Evolutionary conservation across 30 jellyfish, hydroid and myxozoan species (phyloP).

Genomic region (Rhopilema esculentum): DNA sequence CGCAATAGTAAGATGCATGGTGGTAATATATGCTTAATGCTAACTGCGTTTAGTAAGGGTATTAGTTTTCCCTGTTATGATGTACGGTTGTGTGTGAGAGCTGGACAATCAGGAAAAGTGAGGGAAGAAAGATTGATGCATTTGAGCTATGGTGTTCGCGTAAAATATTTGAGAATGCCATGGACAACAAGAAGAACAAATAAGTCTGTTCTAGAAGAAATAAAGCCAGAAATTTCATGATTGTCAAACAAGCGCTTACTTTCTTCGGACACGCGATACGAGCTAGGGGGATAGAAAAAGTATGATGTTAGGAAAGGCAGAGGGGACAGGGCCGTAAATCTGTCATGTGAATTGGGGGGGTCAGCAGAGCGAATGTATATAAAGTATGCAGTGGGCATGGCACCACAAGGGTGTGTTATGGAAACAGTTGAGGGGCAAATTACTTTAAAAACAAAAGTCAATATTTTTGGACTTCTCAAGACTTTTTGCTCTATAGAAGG

Average conservation of each 20-base stretch:
- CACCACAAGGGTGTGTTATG: too few relatives aligned
- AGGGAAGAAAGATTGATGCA: constrained; percentile 4
- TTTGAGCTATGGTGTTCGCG: constrained; percentile 2
- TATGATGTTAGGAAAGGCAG: constrained; percentile 18
- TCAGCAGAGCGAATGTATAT: too few relatives aligned
- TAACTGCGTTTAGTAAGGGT: too few relatives aligned
- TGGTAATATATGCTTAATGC: too few relatives aligned
- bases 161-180: background rate
- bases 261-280: constrained; percentile 17
- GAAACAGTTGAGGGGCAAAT: too few relatives aligned
- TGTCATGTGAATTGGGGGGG: too few relatives aligned
- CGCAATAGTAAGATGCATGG: too few relatives aligned
- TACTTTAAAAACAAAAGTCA: too few relatives aligned
- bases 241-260: background rate
- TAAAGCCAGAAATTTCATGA: constrained; percentile 21
- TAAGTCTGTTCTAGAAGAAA: constrained; percentile 1
- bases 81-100: constrained; percentile 15
- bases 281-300: constrained; percentile 29
- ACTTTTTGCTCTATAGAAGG: too few relatives aligned
- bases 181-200: constrained; percentile 7
- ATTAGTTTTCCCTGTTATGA: background rate
- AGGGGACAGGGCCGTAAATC: too few relatives aligned
- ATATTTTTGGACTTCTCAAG: too few relatives aligned
- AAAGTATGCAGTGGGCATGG: too few relatives aligned
- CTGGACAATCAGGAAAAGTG: constrained; percentile 12